Evolutionary conservation across 2,797 vertebrate genomes (phyloP).

Genomic region (Scomberomorus guttatus): DNA sequence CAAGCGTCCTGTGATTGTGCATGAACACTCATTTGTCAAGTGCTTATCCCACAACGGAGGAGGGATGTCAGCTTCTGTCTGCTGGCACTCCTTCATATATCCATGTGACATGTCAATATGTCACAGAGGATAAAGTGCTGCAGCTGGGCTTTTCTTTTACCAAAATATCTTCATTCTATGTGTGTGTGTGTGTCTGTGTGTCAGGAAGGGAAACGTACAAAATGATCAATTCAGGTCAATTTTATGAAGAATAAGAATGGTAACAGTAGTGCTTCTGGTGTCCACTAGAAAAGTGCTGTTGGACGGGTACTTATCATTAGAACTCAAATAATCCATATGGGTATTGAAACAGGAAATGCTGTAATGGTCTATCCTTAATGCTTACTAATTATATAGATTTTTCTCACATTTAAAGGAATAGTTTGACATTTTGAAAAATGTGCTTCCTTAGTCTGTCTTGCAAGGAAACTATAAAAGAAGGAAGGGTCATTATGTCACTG

Average conservation of each 20-base stretch:
- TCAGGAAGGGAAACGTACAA: slow-evolving; percentile 52
- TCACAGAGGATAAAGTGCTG: slow-evolving; percentile 76
- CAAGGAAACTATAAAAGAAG: no score
- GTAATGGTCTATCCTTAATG: not conserved
- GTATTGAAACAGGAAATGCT: not conserved
- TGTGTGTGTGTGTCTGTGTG: slow-evolving; percentile 47
- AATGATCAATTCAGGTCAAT: slow-evolving; percentile 20
- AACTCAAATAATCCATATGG: not conserved
- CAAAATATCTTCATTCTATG: slow-evolving; percentile 69
- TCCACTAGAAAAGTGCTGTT: not conserved
- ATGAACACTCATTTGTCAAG: slow-evolving; percentile 80
- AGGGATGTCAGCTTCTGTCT: slow-evolving; percentile 80
- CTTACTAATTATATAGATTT: not conserved
- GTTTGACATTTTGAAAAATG: no score
- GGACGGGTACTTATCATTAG: not conserved
- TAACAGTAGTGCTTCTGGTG: not conserved
- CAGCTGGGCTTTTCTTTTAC: slow-evolving; percentile 59
- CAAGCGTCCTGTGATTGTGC: slow-evolving; percentile 73
- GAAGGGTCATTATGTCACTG: no score
- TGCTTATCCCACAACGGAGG: slow-evolving; percentile 76
- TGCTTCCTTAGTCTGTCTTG: no score
- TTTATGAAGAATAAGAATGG: slow-evolving; percentile 12
- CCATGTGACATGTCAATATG: slow-evolving; percentile 81
- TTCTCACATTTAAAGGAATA: not conserved
- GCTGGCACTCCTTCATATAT: slow-evolving; percentile 78